Evolutionary conservation across 2,888 invertebrate genomes (phyloP).

Genomic region (Elysia crispata): DNA sequence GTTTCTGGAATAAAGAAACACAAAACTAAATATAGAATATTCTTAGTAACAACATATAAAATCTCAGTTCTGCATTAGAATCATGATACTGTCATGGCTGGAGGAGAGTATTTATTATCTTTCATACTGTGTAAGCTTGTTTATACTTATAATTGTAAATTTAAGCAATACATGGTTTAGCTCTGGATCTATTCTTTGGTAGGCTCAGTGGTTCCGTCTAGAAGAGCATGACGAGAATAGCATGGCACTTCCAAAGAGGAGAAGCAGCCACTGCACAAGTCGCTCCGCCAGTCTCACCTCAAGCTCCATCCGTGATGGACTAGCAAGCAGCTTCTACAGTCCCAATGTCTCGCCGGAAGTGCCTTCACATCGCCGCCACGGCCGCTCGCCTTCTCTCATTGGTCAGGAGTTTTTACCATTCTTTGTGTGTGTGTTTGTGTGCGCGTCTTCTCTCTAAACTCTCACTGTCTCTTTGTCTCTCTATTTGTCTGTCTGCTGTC

Average conservation of each 20-base stretch:
- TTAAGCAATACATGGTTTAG: too few relatives aligned
- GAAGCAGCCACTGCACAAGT: conserved; percentile 36
- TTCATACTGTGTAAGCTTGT: too few relatives aligned
- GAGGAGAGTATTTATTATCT: too few relatives aligned
- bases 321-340: neutral
- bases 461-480: neutral
- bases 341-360: conserved; percentile 31
- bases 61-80: too few relatives aligned
- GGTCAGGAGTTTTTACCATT: neutral
- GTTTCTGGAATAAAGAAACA: too few relatives aligned
- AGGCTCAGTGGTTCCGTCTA: conserved; percentile 88
- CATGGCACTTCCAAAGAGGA: conserved; percentile 64
- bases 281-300: conserved; percentile 41
- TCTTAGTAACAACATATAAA: too few relatives aligned
- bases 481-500: conserved; percentile 24
- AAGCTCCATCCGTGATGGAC: conserved; percentile 27
- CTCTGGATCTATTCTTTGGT: neutral
- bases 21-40: too few relatives aligned
- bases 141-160: too few relatives aligned
- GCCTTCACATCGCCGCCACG: conserved; percentile 20
- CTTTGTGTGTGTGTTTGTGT: too few relatives aligned
- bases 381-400: conserved; percentile 26
- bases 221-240: conserved; percentile 75
- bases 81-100: too few relatives aligned
- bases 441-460: neutral